A percentile compares a stretch with the other conserved stretches of the same genome.
Conservation (phyloP, 2,888 invertebrate genomes). For the Zelleria hepariella region DNA sequence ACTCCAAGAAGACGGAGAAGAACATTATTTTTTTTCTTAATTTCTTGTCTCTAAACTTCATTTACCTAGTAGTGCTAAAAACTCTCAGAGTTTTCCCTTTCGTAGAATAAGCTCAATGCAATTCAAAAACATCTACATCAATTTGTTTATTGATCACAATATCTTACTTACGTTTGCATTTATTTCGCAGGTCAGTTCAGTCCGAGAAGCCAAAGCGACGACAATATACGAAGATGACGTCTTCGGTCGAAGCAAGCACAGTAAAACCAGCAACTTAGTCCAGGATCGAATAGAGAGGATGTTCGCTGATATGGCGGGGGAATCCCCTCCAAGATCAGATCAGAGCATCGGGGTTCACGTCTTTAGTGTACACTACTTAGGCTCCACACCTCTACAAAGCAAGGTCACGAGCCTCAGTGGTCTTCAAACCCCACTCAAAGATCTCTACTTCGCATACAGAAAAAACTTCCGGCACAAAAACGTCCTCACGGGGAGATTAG, state of each 20-base stretch:
- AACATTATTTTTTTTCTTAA: too few species aligned
- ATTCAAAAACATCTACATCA: not conserved
- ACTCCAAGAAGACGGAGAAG: too few species aligned
- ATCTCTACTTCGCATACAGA: conserved; percentile 78
- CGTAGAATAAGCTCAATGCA: too few species aligned
- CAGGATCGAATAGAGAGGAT: conserved; percentile 90
- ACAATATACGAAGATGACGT: conserved; percentile 54
- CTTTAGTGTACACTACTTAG: conserved; percentile 85
- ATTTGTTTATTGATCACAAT: conserved; percentile 5
- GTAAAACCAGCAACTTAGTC: conserved; percentile 75
- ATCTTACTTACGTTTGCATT: too few species aligned
- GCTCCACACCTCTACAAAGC: conserved; percentile 82
- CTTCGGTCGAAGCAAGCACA: conserved; percentile 49
- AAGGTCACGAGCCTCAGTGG: conserved; percentile 88
- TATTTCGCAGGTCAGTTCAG: conserved; percentile 46
- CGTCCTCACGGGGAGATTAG: conserved; percentile 71
- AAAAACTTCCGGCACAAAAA: conserved; percentile 66
- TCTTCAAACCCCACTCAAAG: conserved; percentile 83
- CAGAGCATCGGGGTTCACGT: conserved; percentile 68
- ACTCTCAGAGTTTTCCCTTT: too few species aligned
- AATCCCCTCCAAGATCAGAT: conserved; percentile 58
- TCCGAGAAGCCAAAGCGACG: conserved; percentile 36
- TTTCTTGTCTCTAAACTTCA: too few species aligned
- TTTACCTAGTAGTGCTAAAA: too few species aligned
- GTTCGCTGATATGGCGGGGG: conserved; percentile 81